Conservation (phyloP, 2,113 vertebrate genomes). For the Phaetusa simplex region DNA sequence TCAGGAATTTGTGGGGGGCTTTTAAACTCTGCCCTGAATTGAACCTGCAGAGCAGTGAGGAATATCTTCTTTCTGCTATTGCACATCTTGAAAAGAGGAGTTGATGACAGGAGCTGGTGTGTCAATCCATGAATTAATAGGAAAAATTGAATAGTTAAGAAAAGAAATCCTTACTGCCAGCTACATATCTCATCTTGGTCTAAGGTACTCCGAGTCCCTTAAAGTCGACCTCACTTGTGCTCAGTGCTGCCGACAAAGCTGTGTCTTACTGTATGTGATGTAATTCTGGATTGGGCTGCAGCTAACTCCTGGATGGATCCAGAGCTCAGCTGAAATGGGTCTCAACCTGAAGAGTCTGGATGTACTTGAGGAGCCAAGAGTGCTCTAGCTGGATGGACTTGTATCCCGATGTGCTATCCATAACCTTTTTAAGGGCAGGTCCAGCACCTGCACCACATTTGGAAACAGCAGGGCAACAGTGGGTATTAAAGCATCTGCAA, state of each 20-base stretch:
- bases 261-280: not conserved
- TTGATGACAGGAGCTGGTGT: not conserved
- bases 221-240: not conserved
- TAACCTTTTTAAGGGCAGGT: not conserved
- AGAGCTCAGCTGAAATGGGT: not conserved
- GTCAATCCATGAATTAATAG: not conserved
- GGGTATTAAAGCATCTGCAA: not conserved
- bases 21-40: not conserved
- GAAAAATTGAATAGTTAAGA: not conserved
- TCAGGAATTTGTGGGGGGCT: not conserved
- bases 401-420: not conserved
- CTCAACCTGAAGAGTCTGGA: not conserved
- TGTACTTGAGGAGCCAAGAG: not conserved
- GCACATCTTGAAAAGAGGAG: not conserved
- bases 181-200: not conserved
- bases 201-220: not conserved
- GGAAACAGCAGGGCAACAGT: not conserved
- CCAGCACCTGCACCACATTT: not conserved
- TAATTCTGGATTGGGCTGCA: not conserved
- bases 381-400: accelerated
- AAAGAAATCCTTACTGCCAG: not conserved
- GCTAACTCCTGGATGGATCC: not conserved
- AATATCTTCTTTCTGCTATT: not conserved
- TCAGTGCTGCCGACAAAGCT: not conserved
- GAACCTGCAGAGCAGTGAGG: not conserved